Evolutionary conservation across 2,797 vertebrate genomes (phyloP).

Genomic region (Liparis tanakae): DNA sequence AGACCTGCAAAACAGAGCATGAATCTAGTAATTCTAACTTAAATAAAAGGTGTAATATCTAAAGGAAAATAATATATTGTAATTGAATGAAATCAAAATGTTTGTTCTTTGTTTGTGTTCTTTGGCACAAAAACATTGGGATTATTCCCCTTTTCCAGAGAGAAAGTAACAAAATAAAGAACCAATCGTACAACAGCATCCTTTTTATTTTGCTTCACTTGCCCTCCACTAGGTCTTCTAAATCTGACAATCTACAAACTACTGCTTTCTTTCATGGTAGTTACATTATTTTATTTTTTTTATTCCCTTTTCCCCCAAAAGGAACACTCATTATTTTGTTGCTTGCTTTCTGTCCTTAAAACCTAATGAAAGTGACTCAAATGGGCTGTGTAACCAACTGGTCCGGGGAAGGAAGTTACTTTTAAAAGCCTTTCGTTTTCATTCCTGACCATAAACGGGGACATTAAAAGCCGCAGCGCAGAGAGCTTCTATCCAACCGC

Average conservation of each 20-base stretch:
- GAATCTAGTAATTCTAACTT: slow-evolving; percentile 4
- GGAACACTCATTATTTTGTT: slow-evolving; percentile 67
- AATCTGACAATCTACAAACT: slow-evolving; percentile 60
- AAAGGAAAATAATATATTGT: slow-evolving; percentile 30
- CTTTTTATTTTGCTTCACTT: slow-evolving; percentile 68
- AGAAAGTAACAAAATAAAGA: slow-evolving; percentile 32
- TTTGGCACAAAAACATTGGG: background rate
- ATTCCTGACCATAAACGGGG: slow-evolving; percentile 63
- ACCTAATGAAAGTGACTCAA: slow-evolving; percentile 76
- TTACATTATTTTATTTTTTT: slow-evolving; percentile 51
- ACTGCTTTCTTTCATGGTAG: slow-evolving; percentile 56
- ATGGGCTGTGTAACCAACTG: slow-evolving; percentile 62
- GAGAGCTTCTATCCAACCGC: slow-evolving; percentile 34
- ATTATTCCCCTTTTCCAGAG: slow-evolving; percentile 24
- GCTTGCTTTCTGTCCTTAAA: slow-evolving; percentile 65
- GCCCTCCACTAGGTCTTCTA: slow-evolving; percentile 63
- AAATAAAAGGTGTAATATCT: slow-evolving; percentile 42
- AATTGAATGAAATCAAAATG: slow-evolving; percentile 5
- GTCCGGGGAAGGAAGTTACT: slow-evolving; percentile 50
- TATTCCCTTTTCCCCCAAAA: slow-evolving; percentile 55
- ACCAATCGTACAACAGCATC: slow-evolving; percentile 42
- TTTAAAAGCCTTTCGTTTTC: slow-evolving; percentile 62
- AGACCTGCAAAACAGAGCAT: background rate
- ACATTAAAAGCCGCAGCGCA: slow-evolving; percentile 46
- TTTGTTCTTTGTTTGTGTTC: slow-evolving; percentile 5